Conservation (phyloP, 2,797 vertebrate species). For the Sebastes alutus region DNA sequence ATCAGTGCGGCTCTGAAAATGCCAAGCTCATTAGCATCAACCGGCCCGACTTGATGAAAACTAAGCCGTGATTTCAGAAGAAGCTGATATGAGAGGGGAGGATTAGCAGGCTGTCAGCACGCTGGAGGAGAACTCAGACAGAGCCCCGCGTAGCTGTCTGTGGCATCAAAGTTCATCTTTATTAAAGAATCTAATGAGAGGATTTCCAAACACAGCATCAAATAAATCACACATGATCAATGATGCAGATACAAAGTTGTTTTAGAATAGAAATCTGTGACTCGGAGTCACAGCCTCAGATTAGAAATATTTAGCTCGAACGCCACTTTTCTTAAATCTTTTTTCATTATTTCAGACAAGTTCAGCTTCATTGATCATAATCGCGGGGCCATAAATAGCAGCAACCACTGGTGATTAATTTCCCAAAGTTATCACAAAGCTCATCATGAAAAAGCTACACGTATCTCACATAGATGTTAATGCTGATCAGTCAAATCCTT, state of each 20-base stretch:
- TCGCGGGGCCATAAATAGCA: conserved; percentile 5
- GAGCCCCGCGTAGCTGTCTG: conserved; percentile 30
- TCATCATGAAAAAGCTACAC: neutral
- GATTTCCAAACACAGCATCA: conserved; percentile 54
- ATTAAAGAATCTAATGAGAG: conserved; percentile 64
- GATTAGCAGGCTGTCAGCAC: conserved; percentile 66
- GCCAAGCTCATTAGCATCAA: conserved; percentile 74
- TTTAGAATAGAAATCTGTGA: neutral
- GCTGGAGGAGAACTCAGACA: conserved; percentile 46
- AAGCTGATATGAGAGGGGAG: conserved; percentile 57
- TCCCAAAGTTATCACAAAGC: conserved; percentile 1
- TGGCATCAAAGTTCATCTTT: conserved; percentile 71
- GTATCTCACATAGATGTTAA: neutral
- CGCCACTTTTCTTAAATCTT: neutral
- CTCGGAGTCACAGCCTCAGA: neutral
- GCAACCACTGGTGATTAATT: neutral
- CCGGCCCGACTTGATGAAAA: conserved; percentile 56
- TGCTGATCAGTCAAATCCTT: neutral
- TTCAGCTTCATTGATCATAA: conserved; percentile 24
- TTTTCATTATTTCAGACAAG: conserved; percentile 4
- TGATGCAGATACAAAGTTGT: conserved; percentile 26
- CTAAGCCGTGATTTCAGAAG: conserved; percentile 70
- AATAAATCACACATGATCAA: conserved; percentile 54
- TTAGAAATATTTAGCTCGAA: neutral
- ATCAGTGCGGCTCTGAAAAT: conserved; percentile 54